Percentiles rank a stretch among this genome's conserved stretches.
phyloP scores from a whole-genome alignment of 2,113 vertebrate species.

The Bagarius yarrelli region DNA sequence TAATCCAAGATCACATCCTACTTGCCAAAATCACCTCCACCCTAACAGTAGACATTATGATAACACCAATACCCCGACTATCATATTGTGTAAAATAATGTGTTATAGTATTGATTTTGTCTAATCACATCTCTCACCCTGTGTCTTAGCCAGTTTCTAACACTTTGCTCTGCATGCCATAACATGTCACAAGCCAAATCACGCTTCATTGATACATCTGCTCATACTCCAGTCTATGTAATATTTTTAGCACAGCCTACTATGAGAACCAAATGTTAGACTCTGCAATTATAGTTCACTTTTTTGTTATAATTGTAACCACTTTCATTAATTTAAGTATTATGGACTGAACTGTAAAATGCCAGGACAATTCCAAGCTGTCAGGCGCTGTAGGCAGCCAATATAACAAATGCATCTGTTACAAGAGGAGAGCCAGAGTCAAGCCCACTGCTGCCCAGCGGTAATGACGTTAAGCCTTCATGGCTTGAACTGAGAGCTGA shows the following conservation, averaged over 20 bases:
- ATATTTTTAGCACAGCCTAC: neutral
- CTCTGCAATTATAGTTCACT: neutral
- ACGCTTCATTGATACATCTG: constrained; percentile 3
- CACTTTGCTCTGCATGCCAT: neutral
- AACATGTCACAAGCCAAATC: neutral
- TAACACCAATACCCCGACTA: neutral
- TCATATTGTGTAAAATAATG: neutral
- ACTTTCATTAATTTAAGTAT: neutral
- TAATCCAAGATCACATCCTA: too few species aligned
- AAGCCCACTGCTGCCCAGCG: constrained; percentile 1
- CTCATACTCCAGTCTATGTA: neutral
- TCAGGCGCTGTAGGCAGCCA: constrained; percentile 16
- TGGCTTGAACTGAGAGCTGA: constrained; percentile 5
- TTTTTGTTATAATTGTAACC: constrained; percentile 12
- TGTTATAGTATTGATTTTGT: neutral
- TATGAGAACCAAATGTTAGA: neutral
- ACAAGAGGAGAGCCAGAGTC: constrained; percentile 13
- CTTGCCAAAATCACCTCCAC: neutral
- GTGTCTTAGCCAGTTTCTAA: neutral
- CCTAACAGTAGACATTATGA: neutral
- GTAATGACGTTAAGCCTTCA: constrained; percentile 27
- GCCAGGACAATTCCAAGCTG: constrained; percentile 4
- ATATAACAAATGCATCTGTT: constrained; percentile 27
- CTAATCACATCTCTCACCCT: neutral
- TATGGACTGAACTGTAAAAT: neutral